A percentile compares a stretch with the other conserved stretches of the same genome.
Evolutionary conservation across 2,797 vertebrate species (phyloP).

Genomic region (Psittacula derbiana): DNA sequence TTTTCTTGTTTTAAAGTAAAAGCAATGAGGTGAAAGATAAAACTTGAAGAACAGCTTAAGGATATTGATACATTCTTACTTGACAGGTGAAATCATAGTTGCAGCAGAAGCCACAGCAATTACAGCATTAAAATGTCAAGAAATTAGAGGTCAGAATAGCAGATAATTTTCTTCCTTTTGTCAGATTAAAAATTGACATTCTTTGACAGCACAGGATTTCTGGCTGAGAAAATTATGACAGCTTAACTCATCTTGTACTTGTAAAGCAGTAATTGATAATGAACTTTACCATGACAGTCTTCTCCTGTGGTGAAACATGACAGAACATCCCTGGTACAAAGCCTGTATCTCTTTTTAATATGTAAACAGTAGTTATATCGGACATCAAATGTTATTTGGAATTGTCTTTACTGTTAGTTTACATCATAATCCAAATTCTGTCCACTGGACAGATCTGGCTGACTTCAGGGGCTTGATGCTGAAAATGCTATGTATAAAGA

Average conservation of each 20-base stretch:
- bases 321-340: constrained; percentile 85
- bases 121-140: constrained; percentile 93
- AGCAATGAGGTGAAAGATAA: constrained; percentile 72
- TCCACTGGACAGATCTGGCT: constrained; percentile 27
- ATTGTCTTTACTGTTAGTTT: constrained; percentile 74
- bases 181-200: constrained; percentile 87
- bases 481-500: background rate
- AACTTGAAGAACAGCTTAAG: constrained; percentile 78
- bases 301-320: constrained; percentile 90
- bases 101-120: constrained; percentile 88
- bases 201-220: constrained; percentile 82
- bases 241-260: constrained; percentile 87
- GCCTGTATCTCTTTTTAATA: constrained; percentile 83
- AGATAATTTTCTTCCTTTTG: constrained; percentile 85
- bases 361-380: constrained; percentile 88
- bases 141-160: constrained; percentile 90
- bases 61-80: constrained; percentile 87
- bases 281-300: constrained; percentile 87
- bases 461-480: constrained; percentile 3
- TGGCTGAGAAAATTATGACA: constrained; percentile 85
- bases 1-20: constrained; percentile 27
- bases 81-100: constrained; percentile 88
- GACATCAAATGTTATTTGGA: constrained; percentile 82
- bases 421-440: constrained; percentile 73
- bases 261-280: constrained; percentile 86